Evolutionary conservation across 35 echinoderm and acorn worm species (phyloP), one percentile per base, ranked within the genome.

Genomic region (Apostichopus californicus): DNA sequence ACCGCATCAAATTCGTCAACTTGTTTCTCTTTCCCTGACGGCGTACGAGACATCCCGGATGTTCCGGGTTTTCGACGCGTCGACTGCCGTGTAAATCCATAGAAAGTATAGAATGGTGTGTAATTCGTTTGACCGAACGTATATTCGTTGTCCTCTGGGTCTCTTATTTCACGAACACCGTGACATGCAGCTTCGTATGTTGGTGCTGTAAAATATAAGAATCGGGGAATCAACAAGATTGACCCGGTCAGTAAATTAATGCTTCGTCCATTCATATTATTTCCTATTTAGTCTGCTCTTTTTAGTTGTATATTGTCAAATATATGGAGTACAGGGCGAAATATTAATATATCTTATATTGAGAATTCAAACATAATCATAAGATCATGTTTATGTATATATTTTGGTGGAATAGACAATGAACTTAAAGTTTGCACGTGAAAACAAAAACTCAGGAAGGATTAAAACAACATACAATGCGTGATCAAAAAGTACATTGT

Each of bases 141-240:
- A 58, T 93, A 99, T 55, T 99, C 97, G 55, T 96, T 96, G 84
- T 99, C 97, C 14, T 99, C 94, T 81, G 96, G 89, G 28, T 99
- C 97, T 17, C 92, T 91, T 52, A 99, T 96, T 83, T 96, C 93
- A 26, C 86, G 85, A 8, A 87, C 88, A 11, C 93, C 95, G 14
- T 94, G 89, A 55, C 68, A 20, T 5, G 93, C 95, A 60, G 93
- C 86, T 73, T 90, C 86, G 72, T 80, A 96, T 73, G 86, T 90
- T 57, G 93, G 93, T 56, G 14, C 25, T 79, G 34, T 77, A 53
- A 86, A 86, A 23, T 28, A 28, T 28, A 92, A 57, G 5, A 78
- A 78, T 22, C 5, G 34, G 46, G 80, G 5, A 78, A 78, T 23
- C 5, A 59, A 87, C 56, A 28, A 83, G 24, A 24, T 68, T 57